Percentiles rank a stretch among this genome's conserved stretches.
phyloP scores from a whole-genome alignment of 2,888 invertebrate genomes.

The Bruchidius siliquastri region DNA sequence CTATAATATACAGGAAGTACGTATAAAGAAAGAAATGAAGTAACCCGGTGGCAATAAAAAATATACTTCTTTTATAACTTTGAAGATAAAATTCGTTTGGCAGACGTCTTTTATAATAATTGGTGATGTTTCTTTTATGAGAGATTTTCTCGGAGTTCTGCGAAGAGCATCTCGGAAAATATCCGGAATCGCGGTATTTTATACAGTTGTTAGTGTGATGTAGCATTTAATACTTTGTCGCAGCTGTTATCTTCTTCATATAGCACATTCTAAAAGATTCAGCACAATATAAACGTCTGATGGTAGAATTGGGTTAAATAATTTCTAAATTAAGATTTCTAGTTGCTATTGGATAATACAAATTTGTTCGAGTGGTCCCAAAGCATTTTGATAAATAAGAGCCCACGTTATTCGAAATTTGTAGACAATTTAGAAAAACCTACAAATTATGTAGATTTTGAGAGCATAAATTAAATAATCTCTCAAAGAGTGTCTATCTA shows the following conservation, averaged over 20 bases:
- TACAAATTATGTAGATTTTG: too few relatives aligned
- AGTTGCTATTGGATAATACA: too few relatives aligned
- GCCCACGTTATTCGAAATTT: too few relatives aligned
- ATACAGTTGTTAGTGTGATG: background rate
- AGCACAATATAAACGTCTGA: too few relatives aligned
- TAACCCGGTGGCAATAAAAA: constrained; percentile 14
- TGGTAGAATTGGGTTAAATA: too few relatives aligned
- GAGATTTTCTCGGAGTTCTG: constrained; percentile 1
- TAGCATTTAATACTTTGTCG: background rate
- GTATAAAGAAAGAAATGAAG: constrained; percentile 12
- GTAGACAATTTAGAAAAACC: too few relatives aligned
- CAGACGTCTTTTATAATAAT: constrained; percentile 14
- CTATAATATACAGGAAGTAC: constrained; percentile 8
- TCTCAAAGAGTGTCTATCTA: too few relatives aligned
- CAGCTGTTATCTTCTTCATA: background rate
- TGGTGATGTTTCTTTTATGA: constrained; percentile 15
- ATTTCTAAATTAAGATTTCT: too few relatives aligned
- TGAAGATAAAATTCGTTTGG: constrained; percentile 13
- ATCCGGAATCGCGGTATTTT: background rate
- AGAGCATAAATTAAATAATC: too few relatives aligned
- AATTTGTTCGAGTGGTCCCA: too few relatives aligned
- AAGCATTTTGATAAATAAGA: too few relatives aligned
- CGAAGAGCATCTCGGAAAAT: background rate
- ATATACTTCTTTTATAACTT: constrained; percentile 12
- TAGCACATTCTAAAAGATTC: background rate